A percentile compares a stretch with the other conserved stretches of the same genome.
Evolutionary conservation across 2,113 vertebrate genomes (phyloP).

Genomic region (Tragelaphus scriptus): DNA sequence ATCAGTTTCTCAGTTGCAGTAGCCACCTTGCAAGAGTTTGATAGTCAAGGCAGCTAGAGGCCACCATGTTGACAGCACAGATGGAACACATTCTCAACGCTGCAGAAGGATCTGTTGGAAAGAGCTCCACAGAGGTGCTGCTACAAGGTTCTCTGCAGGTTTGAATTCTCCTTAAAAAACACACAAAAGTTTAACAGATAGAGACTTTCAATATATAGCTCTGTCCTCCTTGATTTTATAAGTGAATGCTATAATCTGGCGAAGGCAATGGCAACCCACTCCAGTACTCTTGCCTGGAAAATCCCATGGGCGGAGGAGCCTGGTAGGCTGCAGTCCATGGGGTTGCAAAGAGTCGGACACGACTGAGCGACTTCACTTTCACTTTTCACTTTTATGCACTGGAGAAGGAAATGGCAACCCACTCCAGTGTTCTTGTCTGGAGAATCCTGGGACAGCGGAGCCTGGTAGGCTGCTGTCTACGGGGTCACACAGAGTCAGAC

Average conservation of each 20-base stretch:
- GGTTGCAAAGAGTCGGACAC: no score
- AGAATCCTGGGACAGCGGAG: fast-evolving
- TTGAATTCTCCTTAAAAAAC: not conserved
- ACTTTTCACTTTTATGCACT: no score
- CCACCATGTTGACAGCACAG: not conserved
- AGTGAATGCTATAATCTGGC: not conserved
- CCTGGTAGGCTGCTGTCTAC: no score
- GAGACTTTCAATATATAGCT: not conserved
- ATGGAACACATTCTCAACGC: not conserved
- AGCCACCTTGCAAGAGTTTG: not conserved
- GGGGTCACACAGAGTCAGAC: no score
- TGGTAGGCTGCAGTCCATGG: no score
- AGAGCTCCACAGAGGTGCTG: not conserved
- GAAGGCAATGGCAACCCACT: not conserved
- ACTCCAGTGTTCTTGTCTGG: no score
- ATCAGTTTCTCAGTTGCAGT: not conserved
- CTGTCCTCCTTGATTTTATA: not conserved
- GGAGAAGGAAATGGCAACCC: no score
- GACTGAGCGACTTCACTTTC: no score
- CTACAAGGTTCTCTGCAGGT: not conserved
- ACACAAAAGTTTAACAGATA: not conserved
- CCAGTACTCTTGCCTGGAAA: no score
- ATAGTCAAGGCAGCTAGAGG: not conserved
- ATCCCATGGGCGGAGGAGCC: no score
- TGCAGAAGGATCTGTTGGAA: not conserved